Conservation (phyloP, 2,797 vertebrate genomes). For the Halcyon badia region DNA sequence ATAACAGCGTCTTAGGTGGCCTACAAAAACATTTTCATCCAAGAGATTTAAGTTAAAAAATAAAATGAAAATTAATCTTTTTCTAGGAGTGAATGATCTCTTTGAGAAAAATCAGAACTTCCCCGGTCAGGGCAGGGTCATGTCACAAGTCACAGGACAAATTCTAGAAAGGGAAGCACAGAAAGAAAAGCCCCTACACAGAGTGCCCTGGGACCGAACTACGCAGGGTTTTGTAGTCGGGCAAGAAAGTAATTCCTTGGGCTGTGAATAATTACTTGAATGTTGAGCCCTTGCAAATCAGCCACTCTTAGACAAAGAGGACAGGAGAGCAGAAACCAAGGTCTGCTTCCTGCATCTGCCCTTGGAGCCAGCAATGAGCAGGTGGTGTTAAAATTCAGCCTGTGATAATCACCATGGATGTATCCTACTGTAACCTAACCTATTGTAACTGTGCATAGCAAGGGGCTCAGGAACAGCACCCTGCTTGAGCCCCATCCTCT, state of each 20-base stretch:
- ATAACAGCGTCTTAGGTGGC: not conserved
- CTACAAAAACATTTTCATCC: not conserved
- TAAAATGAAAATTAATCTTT: slow-evolving; percentile 54
- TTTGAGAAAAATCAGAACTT: not conserved
- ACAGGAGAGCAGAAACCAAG: not conserved
- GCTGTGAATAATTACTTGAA: not conserved
- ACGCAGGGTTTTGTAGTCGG: not conserved
- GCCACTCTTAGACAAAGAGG: not conserved
- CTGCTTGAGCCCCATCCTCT: not conserved
- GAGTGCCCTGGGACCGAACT: not conserved
- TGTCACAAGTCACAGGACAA: not conserved
- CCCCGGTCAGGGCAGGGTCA: not conserved
- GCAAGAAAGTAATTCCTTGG: not conserved
- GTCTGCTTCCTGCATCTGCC: not conserved
- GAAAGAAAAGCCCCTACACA: not conserved
- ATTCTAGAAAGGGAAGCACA: not conserved
- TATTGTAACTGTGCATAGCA: rapidly evolving
- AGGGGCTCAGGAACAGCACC: not conserved
- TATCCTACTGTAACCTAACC: no score
- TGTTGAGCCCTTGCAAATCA: not conserved
- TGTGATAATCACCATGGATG: not conserved
- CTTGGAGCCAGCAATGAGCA: not conserved
- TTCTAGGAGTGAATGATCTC: not conserved
- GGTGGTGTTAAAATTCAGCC: not conserved
- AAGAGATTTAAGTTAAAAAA: slow-evolving; percentile 58